Percentiles rank a stretch among this genome's conserved stretches.
Evolutionary conservation across 2,797 vertebrate species (phyloP).

Genomic region (Chrysocyon brachyurus): DNA sequence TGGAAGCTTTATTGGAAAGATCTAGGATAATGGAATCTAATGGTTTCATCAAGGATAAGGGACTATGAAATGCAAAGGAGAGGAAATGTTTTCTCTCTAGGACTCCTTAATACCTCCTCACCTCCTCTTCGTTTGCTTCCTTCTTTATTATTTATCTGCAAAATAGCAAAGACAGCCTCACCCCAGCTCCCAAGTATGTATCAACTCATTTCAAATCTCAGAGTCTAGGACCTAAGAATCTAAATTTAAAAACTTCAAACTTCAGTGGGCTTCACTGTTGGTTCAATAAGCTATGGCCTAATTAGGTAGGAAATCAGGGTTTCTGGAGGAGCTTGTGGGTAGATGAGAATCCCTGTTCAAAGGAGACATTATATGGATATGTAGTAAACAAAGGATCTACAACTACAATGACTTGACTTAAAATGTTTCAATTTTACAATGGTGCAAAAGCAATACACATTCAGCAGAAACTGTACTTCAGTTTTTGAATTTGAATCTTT

Average conservation of each 20-base stretch:
- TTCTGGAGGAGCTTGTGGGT: not conserved
- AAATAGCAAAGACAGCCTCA: not conserved
- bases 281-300: not conserved
- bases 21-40: not conserved
- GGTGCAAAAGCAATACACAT: not conserved
- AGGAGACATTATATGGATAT: not conserved
- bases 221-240: not conserved
- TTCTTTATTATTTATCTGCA: not conserved
- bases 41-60: not conserved
- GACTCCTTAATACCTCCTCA: not conserved
- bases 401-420: not conserved
- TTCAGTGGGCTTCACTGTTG: not conserved
- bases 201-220: not conserved
- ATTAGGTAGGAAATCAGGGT: not conserved
- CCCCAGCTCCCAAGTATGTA: not conserved
- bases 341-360: not conserved
- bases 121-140: not conserved
- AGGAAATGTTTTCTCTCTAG: not conserved
- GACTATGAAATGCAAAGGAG: not conserved
- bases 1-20: constrained; percentile 13
- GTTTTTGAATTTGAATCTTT: not conserved
- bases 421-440: not conserved
- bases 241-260: not conserved
- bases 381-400: not conserved
- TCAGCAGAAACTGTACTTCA: not conserved